Evolutionary conservation across 1,140 invertebrate species (phyloP).

Genomic region (Papilio polytes): DNA sequence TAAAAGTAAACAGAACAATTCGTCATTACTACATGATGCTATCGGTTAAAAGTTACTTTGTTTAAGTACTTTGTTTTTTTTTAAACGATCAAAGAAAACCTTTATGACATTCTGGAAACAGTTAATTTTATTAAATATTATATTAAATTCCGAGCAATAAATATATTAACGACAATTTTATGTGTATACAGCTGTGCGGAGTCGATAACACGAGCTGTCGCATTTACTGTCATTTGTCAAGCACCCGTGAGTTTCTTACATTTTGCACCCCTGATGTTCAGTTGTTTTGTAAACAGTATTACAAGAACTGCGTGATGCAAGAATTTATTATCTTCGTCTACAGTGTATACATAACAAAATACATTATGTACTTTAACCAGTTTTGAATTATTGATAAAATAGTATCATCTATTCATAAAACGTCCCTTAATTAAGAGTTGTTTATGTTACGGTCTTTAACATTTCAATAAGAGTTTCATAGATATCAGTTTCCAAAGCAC

Average conservation of each 20-base stretch:
- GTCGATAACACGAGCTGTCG: slow-evolving; percentile 14
- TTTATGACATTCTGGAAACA: not conserved
- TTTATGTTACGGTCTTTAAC: too few species aligned
- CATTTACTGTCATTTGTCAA: slow-evolving; percentile 15
- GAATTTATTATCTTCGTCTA: not conserved
- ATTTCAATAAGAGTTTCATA: too few species aligned
- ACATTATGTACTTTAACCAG: not conserved
- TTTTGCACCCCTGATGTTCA: not conserved
- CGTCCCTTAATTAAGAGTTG: not conserved
- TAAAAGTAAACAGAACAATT: not conserved
- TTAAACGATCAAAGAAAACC: not conserved
- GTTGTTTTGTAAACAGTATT: not conserved
- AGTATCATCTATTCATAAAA: not conserved
- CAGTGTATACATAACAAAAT: not conserved
- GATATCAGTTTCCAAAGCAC: not conserved
- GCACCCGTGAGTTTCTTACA: not conserved
- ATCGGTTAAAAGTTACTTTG: not conserved
- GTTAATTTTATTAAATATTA: not conserved
- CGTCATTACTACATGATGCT: not conserved
- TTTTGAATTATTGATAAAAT: not conserved
- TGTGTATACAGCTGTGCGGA: slow-evolving; percentile 2
- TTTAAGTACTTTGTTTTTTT: not conserved
- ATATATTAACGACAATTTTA: slow-evolving; percentile 7
- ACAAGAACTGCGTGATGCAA: not conserved
- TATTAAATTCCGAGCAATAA: not conserved